Evolutionary conservation across 2,888 invertebrate genomes (phyloP), one percentile per base, ranked within the genome.

Genomic region (Callyntrura sp.): DNA sequence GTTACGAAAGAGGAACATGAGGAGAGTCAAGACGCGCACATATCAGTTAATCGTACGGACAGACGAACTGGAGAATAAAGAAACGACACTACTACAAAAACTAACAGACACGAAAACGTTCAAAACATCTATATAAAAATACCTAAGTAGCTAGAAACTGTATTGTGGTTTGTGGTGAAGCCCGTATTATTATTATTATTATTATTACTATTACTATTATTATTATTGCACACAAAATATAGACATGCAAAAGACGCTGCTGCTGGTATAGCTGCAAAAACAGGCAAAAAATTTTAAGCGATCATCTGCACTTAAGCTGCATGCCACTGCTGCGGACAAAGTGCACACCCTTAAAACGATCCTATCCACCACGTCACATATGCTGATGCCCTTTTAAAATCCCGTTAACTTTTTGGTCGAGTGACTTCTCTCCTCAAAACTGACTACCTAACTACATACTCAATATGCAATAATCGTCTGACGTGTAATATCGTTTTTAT

Each of bases 271-370:
- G 35, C 6, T 35, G 35, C 35, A n/a, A 23, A 76, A 43, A 76
- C 0, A 23, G 73, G 20, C 4, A 76, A 23, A 62, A 85, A 57
- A 6, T 45, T 85, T 62, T 62, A 78, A 79, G 70, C 45, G 60
- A 82, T 82, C 88, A 68, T 88, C 82, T 79, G 57, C 65, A 87
- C 81, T 81, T 70, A 68, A 81, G 81, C 78, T 28, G 28, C 45
- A 86, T 78, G 79, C 48, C 65, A 17, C 65, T 78, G 79, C 48
- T 79, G 23, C 65, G 11, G 45, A 28, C 20, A 81, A 35, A 60
- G 48, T 23, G n/a, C 35, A 2, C 1, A 5, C 82, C 17, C 45
- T 83, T 12, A 20, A 23, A 78, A 76, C 23, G 48, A 48, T 51
- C 12, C 25, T 55, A 78, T 51, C 17, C n/a, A 55, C 17, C 55